These are phyloP conservation scores for Lutjanus erythropterus DNA, from an alignment of 2,113 vertebrate species.

Conservation along the genomic window DNA sequence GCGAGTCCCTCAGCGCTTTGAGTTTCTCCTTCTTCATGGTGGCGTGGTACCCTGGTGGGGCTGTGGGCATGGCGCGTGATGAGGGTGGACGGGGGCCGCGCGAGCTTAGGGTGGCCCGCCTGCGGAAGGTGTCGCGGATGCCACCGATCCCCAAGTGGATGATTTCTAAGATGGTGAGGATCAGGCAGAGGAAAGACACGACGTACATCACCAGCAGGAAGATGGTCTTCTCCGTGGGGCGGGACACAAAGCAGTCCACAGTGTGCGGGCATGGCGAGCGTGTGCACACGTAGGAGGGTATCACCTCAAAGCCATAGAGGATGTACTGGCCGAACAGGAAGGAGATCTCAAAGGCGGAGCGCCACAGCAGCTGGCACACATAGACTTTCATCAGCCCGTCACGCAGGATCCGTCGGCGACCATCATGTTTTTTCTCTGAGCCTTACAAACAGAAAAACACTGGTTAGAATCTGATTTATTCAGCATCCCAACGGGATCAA, in stretches of 20 bases:
- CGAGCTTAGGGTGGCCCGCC: slow-evolving; percentile 27
- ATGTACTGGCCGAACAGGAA: slow-evolving; percentile 91
- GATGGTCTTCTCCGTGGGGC: slow-evolving; percentile 93
- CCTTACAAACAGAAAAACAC: slow-evolving; percentile 13
- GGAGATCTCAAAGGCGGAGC: slow-evolving; percentile 84
- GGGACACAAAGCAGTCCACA: slow-evolving; percentile 92
- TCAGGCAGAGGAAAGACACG: slow-evolving; percentile 89
- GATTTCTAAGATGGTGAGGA: slow-evolving; percentile 90
- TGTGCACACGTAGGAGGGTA: slow-evolving; percentile 87
- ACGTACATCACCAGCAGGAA: slow-evolving; percentile 93
- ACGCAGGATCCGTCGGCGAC: slow-evolving; percentile 87
- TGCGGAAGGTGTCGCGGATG: slow-evolving; percentile 85
- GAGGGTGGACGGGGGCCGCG: slow-evolving; percentile 28
- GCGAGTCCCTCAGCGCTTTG: slow-evolving; percentile 79
- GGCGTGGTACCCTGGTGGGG: slow-evolving; percentile 88
- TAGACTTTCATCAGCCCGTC: slow-evolving; percentile 93
- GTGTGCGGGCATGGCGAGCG: slow-evolving; percentile 90
- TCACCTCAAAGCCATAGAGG: slow-evolving; percentile 89
- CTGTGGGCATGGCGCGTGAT: slow-evolving; percentile 61
- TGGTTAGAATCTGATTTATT: not conserved
- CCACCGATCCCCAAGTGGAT: slow-evolving; percentile 87
- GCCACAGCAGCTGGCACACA: slow-evolving; percentile 88
- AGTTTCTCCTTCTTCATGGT: slow-evolving; percentile 85
- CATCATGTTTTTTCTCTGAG: slow-evolving; percentile 84
- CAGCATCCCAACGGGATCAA: not conserved